Conservation (phyloP, 2,113 vertebrate species). For the Chrysemys picta region DNA sequence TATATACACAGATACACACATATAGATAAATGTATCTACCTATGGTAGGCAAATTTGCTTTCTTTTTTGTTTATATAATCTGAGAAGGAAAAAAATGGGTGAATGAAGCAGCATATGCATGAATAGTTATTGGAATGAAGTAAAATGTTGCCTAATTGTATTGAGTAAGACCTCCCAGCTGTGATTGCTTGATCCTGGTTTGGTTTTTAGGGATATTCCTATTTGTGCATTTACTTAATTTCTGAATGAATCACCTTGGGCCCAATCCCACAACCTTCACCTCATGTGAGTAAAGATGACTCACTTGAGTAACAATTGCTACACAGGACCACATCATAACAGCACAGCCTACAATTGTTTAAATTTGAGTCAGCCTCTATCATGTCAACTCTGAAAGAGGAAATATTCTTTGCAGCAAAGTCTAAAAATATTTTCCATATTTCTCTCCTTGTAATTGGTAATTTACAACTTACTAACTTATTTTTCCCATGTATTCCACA, state of each 20-base stretch:
- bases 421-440: neutral
- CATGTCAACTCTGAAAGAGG: neutral
- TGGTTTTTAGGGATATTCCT: neutral
- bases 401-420: neutral
- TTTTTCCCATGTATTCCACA: slow-evolving; percentile 64
- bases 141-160: neutral
- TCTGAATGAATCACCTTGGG: neutral
- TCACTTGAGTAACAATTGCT: neutral
- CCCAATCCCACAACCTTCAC: neutral
- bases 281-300: rapidly evolving
- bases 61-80: neutral
- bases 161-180: neutral
- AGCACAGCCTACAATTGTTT: neutral
- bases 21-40: neutral
- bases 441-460: rapidly evolving
- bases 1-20: neutral
- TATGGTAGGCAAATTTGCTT: neutral
- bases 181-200: neutral
- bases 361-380: neutral
- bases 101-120: neutral
- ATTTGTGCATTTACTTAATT: neutral
- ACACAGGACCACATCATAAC: neutral
- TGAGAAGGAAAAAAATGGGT: neutral
- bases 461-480: neutral
- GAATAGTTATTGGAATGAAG: neutral